These are phyloP conservation scores for Rhagonycha lutea DNA, from an alignment of 2,888 invertebrate genomes.

Conservation along the genomic window DNA sequence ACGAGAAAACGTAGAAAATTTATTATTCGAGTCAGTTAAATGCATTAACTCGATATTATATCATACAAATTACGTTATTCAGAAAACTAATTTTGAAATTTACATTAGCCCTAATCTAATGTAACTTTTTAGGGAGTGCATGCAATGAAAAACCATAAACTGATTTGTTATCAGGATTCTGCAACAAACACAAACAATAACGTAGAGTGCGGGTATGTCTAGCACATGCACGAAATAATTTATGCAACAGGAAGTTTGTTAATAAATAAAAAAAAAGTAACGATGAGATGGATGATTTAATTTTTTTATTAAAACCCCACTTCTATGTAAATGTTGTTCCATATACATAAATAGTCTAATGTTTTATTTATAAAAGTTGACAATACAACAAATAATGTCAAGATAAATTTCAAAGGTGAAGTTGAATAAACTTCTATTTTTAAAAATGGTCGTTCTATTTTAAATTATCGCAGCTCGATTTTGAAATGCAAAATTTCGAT, in stretches of 20 bases:
- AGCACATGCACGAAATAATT: neutral
- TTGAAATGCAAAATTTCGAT: neutral
- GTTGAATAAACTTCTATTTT: neutral
- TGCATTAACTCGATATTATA: neutral
- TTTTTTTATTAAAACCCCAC: neutral
- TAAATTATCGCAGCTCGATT: neutral
- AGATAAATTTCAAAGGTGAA: neutral
- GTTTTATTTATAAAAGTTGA: neutral
- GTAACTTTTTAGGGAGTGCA: neutral
- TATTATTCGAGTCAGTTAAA: neutral
- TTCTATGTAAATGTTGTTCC: neutral
- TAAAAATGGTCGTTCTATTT: neutral
- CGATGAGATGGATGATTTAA: neutral
- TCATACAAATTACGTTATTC: neutral
- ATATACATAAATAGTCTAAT: neutral
- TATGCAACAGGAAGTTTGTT: neutral
- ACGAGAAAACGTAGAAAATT: neutral
- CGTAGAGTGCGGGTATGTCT: neutral
- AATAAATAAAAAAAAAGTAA: neutral
- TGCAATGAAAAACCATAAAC: neutral
- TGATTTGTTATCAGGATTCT: neutral
- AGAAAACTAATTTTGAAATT: neutral
- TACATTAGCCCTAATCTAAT: neutral
- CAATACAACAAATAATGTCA: neutral
- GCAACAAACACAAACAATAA: neutral